Evolutionary conservation across 2,797 vertebrate species (phyloP).

Genomic region (Microctenopoma steveboyesi): DNA sequence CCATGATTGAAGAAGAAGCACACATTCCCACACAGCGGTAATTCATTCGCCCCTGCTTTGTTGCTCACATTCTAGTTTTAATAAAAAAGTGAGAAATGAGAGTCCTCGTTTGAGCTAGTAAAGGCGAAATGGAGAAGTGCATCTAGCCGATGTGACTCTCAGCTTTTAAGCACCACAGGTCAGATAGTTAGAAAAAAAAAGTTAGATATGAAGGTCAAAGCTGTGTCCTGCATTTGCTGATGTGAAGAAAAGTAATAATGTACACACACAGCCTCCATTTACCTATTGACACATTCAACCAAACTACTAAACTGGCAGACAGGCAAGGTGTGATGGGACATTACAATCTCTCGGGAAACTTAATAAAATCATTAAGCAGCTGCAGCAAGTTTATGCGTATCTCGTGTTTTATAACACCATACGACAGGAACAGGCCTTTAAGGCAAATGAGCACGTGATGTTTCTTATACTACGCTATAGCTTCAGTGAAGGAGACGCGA

Average conservation of each 20-base stretch:
- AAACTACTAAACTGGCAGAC: not conserved
- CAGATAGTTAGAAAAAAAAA: too few relatives aligned
- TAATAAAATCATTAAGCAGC: conserved; percentile 7
- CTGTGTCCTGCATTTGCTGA: not conserved
- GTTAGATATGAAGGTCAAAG: too few relatives aligned
- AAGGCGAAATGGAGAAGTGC: not conserved
- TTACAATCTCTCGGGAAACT: conserved; percentile 1
- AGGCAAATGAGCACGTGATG: too few relatives aligned
- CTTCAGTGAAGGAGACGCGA: not conserved
- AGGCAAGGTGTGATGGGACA: not conserved
- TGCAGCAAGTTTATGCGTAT: not conserved
- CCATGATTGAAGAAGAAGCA: not conserved
- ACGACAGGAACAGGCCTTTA: not conserved
- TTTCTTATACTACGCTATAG: not conserved
- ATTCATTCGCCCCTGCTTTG: not conserved
- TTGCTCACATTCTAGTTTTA: too few relatives aligned
- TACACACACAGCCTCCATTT: not conserved
- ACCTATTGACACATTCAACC: not conserved
- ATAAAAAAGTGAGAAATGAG: too few relatives aligned
- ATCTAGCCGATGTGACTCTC: too few relatives aligned
- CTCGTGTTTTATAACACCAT: not conserved
- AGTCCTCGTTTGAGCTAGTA: too few relatives aligned
- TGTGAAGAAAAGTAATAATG: too few relatives aligned
- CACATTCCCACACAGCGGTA: not conserved
- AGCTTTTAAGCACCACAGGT: too few relatives aligned